Percentiles rank a stretch among this genome's conserved stretches.
These are phyloP conservation scores for Blennius ocellaris DNA, from an alignment of 2,113 vertebrate genomes.

Conservation along the genomic window DNA sequence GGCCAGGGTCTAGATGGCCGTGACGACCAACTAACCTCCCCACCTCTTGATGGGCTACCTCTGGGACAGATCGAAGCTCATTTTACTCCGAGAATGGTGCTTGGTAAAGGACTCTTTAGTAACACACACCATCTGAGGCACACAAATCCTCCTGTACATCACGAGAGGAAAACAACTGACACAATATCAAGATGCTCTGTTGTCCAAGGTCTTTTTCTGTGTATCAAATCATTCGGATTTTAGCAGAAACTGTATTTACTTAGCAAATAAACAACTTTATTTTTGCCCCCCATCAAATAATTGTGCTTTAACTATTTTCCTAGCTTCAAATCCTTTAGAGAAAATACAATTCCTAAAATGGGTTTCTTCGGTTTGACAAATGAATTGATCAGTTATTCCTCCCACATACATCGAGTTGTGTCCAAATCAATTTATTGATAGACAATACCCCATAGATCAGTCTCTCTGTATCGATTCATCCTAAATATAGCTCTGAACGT, in stretches of 20 bases:
- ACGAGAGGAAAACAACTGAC: slow-evolving; percentile 32
- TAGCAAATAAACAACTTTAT: no score
- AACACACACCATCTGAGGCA: slow-evolving; percentile 50
- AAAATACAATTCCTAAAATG: no score
- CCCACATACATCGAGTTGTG: slow-evolving; percentile 13
- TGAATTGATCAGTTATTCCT: slow-evolving; percentile 7
- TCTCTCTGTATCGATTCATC: slow-evolving; percentile 20
- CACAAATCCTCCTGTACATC: slow-evolving; percentile 31
- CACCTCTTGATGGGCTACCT: slow-evolving; percentile 83
- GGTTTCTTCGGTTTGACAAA: background rate
- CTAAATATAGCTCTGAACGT: slow-evolving; percentile 17
- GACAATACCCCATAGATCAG: background rate
- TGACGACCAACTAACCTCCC: slow-evolving; percentile 85
- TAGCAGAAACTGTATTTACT: background rate
- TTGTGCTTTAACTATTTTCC: no score
- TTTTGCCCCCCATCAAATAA: no score
- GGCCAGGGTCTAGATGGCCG: slow-evolving; percentile 82
- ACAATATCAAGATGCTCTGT: slow-evolving; percentile 18
- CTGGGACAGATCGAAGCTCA: slow-evolving; percentile 82
- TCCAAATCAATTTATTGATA: slow-evolving; percentile 10
- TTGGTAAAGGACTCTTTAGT: slow-evolving; percentile 64
- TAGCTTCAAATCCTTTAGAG: no score
- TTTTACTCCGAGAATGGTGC: slow-evolving; percentile 73
- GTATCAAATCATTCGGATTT: background rate
- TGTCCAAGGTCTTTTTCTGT: background rate